Conservation (phyloP, 2,797 vertebrate genomes). For the Forpus xanthops region DNA sequence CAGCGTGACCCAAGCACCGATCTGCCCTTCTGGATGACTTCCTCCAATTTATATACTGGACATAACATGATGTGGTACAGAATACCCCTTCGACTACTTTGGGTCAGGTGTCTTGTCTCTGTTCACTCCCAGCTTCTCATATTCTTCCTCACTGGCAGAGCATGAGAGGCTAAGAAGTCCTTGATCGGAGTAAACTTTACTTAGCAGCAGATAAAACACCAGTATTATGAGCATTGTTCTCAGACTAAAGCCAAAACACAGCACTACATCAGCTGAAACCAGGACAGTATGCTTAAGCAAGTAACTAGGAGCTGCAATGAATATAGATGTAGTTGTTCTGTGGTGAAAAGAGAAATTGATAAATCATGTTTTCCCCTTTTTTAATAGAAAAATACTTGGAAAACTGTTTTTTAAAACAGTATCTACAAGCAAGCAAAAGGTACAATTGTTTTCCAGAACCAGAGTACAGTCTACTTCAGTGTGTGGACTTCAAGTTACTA, state of each 20-base stretch:
- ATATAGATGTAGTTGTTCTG: not conserved
- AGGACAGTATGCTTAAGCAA: not conserved
- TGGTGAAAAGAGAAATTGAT: not conserved
- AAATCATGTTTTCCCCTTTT: not conserved
- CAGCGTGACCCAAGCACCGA: not conserved
- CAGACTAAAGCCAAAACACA: not conserved
- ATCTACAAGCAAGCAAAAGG: not conserved
- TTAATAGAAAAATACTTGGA: not conserved
- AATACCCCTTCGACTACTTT: not conserved
- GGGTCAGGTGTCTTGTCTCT: not conserved
- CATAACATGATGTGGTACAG: not conserved
- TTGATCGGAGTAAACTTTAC: not conserved
- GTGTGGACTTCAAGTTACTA: not conserved
- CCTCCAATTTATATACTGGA: not conserved
- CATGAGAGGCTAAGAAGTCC: not conserved
- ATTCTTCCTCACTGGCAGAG: not conserved
- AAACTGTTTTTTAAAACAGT: not conserved
- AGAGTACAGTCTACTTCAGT: not conserved
- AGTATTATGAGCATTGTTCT: not conserved
- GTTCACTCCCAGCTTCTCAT: not conserved
- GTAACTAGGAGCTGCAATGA: not conserved
- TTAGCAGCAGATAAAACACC: not conserved
- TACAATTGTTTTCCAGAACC: not conserved
- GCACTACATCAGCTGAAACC: not conserved
- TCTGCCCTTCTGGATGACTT: not conserved